These are phyloP conservation scores for Numida meleagris DNA, from an alignment of 2,113 vertebrate species.

Conservation along the genomic window DNA sequence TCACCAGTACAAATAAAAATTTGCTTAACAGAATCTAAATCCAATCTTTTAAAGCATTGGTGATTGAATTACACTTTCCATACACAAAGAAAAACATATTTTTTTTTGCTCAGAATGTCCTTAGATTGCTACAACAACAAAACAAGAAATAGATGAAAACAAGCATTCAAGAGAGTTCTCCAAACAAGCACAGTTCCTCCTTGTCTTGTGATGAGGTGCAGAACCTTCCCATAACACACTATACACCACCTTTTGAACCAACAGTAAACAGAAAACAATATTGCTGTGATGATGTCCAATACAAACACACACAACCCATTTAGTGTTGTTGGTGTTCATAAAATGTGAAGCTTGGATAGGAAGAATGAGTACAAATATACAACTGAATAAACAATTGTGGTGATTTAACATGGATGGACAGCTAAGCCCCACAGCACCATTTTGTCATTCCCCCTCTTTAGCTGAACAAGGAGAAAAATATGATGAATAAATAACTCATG, in stretches of 20 bases:
- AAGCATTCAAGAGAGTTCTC: neutral
- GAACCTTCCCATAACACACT: neutral
- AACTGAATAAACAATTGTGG: neutral
- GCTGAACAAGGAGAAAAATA: neutral
- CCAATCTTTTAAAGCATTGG: conserved; percentile 41
- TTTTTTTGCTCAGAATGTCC: neutral
- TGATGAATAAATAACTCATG: neutral
- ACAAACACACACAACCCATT: neutral
- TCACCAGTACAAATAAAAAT: conserved; percentile 69
- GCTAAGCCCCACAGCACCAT: neutral
- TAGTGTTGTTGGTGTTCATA: neutral
- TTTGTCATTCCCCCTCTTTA: neutral
- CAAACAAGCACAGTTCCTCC: neutral
- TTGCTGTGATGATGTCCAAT: neutral
- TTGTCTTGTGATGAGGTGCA: neutral
- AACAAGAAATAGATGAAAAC: neutral
- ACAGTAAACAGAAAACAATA: neutral
- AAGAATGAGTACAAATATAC: neutral
- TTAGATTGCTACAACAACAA: neutral
- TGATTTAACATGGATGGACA: neutral
- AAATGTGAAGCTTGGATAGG: neutral
- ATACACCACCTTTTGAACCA: neutral
- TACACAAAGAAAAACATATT: neutral
- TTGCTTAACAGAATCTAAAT: conserved; percentile 48
- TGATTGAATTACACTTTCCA: conserved; percentile 35